Evolutionary conservation across 2,888 invertebrate species (phyloP).

Genomic region (Isoperla grammatica): DNA sequence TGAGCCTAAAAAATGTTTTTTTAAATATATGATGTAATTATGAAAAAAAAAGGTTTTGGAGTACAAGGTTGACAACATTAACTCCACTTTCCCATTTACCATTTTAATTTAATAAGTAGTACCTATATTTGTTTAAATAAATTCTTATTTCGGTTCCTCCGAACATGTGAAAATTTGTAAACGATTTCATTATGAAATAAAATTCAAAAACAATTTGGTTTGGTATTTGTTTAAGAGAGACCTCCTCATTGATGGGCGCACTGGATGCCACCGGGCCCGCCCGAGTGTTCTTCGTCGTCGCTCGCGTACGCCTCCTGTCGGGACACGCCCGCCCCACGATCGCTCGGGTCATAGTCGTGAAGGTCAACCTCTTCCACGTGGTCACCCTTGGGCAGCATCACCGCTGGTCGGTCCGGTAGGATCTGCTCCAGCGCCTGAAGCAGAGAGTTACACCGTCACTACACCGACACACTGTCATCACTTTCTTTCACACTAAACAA

Average conservation of each 20-base stretch:
- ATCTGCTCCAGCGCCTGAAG: constrained; percentile 65
- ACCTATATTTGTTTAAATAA: too few species aligned
- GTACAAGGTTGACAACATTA: constrained; percentile 4
- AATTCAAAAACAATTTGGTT: constrained; percentile 3
- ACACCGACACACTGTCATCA: too few species aligned
- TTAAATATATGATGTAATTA: too few species aligned
- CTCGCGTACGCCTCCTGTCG: constrained; percentile 68
- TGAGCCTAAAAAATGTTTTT: too few species aligned
- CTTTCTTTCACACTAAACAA: too few species aligned
- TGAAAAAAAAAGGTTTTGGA: not conserved
- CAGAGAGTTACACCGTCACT: too few species aligned
- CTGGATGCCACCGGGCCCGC: constrained; percentile 60
- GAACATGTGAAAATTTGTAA: not conserved
- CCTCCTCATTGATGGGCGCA: constrained; percentile 71
- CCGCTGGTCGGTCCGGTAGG: constrained; percentile 64
- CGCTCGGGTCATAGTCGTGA: constrained; percentile 64
- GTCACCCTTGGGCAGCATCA: constrained; percentile 69
- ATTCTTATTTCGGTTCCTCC: too few species aligned
- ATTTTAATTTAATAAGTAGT: not conserved
- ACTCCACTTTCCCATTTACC: constrained; percentile 1
- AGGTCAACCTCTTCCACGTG: constrained; percentile 83
- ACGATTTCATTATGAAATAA: not conserved
- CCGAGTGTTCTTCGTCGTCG: constrained; percentile 60
- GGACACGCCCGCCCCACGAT: constrained; percentile 43
- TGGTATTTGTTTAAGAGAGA: not conserved